Conservation (phyloP, 1,140 invertebrate species). For the Zaprionus africanus region DNA sequence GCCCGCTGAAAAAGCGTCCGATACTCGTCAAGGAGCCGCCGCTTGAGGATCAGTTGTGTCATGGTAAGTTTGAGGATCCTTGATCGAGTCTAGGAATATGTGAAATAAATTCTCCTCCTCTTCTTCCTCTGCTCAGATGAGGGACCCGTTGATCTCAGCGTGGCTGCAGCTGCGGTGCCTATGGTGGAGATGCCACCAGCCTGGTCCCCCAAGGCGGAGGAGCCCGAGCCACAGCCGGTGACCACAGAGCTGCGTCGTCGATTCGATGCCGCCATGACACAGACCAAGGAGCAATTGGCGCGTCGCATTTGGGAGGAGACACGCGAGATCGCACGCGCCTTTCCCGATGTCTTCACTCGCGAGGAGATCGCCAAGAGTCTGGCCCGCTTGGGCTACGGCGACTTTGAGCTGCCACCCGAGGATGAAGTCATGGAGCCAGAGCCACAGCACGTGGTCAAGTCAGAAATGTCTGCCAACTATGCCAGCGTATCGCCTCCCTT, state of each 20-base stretch:
- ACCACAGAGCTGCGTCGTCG: constrained; percentile 59
- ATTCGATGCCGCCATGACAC: constrained; percentile 65
- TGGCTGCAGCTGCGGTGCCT: constrained; percentile 65
- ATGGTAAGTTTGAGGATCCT: constrained; percentile 56
- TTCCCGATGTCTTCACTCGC: constrained; percentile 80
- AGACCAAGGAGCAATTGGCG: constrained; percentile 76
- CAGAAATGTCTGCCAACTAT: constrained; percentile 35
- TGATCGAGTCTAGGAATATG: not conserved
- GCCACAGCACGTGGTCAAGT: constrained; percentile 25
- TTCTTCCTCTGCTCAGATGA: constrained; percentile 54
- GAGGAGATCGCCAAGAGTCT: constrained; percentile 79
- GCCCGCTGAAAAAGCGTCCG: constrained; percentile 95
- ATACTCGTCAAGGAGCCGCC: constrained; percentile 86
- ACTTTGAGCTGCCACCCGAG: constrained; percentile 73
- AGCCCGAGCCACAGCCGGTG: constrained; percentile 49
- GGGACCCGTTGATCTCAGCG: constrained; percentile 77
- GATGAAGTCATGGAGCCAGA: constrained; percentile 62
- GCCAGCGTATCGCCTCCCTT: constrained; percentile 13
- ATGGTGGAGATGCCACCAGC: constrained; percentile 39
- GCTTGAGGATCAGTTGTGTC: constrained; percentile 59
- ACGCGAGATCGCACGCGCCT: constrained; percentile 75
- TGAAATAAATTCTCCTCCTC: not conserved
- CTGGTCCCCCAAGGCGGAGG: constrained; percentile 47
- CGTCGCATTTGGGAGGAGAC: constrained; percentile 82
- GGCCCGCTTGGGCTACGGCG: constrained; percentile 75